Evolutionary conservation across 23 tunicate genomes (phyloP), one percentile per base, ranked within the genome.

Genomic region (Halocynthia aurantium): DNA sequence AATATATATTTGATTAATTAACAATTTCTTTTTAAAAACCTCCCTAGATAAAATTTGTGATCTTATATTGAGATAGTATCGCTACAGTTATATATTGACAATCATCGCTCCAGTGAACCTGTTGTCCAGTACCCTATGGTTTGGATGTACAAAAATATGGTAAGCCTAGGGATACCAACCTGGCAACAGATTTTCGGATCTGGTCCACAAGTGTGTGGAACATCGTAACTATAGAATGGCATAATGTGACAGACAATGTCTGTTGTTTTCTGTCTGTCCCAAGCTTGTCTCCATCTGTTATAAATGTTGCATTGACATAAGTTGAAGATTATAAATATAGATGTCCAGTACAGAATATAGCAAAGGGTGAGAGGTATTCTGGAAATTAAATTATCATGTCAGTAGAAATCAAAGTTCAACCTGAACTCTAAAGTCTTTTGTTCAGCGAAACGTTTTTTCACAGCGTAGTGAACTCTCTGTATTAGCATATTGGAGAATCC

Each of bases 121-220:
- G n/a, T n/a, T n/a, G n/a, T n/a, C n/a, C n/a, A n/a, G n/a, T n/a
- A n/a, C n/a, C n/a, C n/a, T n/a, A n/a, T n/a, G n/a, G 44, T 31
- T 31, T 31, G 44, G 44, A 31, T 31, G 44, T 31, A 31, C 44
- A 31, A 0, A 31, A 31, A 31, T 31, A 31, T 31, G 44, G 44
- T 31, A 0, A 4, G 44, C 2, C 4, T 31, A 31, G 44, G 44
- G 44, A 31, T 31, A 61, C 61, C 5, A 2, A 92, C 98, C 98
- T 89, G 92, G 80, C 99, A 96, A 54, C 99, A 96, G 15, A 96
- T 83, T 51, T 85, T 84, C 6, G 99, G 99, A 61, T 96, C 99
- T 8, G 99, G 99, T 10, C 99, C 99, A 72, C 99, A 96, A 53
- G 99, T 96, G 74, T 96, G 99, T 5, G 99, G 99, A 13, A 96